A percentile compares a stretch with the other conserved stretches of the same genome.
Evolutionary conservation across 2,888 invertebrate species (phyloP).

Genomic region (Gasteruption jaculator): DNA sequence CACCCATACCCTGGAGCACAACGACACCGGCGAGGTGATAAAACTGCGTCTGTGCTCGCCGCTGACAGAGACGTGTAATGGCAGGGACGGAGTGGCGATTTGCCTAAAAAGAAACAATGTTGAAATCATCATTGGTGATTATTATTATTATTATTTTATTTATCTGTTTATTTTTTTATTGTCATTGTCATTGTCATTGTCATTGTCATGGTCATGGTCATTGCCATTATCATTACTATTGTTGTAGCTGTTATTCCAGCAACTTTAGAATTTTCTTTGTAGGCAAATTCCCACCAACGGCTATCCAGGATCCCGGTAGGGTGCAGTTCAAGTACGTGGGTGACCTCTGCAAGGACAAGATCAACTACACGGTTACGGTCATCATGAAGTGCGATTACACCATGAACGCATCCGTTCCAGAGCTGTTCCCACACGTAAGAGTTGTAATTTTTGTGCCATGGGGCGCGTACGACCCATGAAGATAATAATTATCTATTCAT

Average conservation of each 20-base stretch:
- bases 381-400: conserved; percentile 37
- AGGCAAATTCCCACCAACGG: conserved; percentile 31
- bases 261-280: no score
- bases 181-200: not conserved
- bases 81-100: conserved; percentile 28
- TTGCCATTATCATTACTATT: not conserved
- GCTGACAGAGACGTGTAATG: conserved; percentile 32
- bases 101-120: conserved; percentile 30
- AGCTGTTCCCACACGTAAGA: conserved; percentile 30
- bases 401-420: conserved; percentile 24
- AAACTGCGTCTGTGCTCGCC: conserved; percentile 33
- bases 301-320: conserved; percentile 20
- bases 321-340: conserved; percentile 33
- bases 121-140: conserved; percentile 38
- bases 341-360: conserved; percentile 27
- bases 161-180: conserved; percentile 4
- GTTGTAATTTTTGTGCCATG: no score
- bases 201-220: not conserved
- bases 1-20: no score
- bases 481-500: not conserved
- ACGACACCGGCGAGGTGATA: conserved; percentile 20
- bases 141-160: conserved; percentile 4
- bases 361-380: conserved; percentile 31
- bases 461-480: no score
- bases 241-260: not conserved